Evolutionary conservation across 2,113 vertebrate species (phyloP).

Genomic region (Circaetus gallicus): DNA sequence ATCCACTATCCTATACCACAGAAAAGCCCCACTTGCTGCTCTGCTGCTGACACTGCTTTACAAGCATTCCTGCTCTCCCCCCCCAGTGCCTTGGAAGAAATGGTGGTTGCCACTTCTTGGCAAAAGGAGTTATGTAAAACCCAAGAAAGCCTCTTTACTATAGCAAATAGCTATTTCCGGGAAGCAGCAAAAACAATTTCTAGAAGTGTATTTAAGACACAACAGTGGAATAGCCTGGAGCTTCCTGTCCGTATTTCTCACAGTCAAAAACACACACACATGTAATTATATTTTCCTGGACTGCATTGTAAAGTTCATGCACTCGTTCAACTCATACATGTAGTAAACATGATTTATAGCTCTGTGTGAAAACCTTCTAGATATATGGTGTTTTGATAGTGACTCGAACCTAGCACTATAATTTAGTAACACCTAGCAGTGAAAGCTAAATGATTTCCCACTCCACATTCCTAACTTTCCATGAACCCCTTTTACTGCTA

Average conservation of each 20-base stretch:
- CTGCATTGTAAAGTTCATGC: constrained; percentile 35
- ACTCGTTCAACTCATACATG: constrained; percentile 15
- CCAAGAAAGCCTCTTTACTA: not conserved
- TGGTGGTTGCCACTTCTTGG: not conserved
- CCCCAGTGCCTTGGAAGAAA: not conserved
- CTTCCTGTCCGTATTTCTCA: constrained; percentile 44
- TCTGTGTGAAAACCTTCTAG: constrained; percentile 47
- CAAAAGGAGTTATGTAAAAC: not conserved
- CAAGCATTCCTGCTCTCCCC: not conserved
- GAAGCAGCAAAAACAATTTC: constrained; percentile 28
- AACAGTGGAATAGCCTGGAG: not conserved
- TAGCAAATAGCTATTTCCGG: not conserved
- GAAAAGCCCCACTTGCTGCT: constrained; percentile 37
- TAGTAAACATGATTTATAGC: constrained; percentile 64
- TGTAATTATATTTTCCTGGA: constrained; percentile 49
- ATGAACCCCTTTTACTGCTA: constrained; percentile 66
- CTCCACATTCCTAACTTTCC: constrained; percentile 70
- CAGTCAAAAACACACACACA: constrained; percentile 18
- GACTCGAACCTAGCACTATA: constrained; percentile 42
- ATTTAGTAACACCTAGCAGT: constrained; percentile 69
- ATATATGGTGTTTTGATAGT: constrained; percentile 64
- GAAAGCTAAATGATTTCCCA: constrained; percentile 66
- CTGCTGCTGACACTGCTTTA: constrained; percentile 17
- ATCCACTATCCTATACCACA: constrained; percentile 28
- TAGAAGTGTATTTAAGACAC: not conserved